Conservation (phyloP, 2,797 vertebrate genomes). For the Acropternis orthonyx region DNA sequence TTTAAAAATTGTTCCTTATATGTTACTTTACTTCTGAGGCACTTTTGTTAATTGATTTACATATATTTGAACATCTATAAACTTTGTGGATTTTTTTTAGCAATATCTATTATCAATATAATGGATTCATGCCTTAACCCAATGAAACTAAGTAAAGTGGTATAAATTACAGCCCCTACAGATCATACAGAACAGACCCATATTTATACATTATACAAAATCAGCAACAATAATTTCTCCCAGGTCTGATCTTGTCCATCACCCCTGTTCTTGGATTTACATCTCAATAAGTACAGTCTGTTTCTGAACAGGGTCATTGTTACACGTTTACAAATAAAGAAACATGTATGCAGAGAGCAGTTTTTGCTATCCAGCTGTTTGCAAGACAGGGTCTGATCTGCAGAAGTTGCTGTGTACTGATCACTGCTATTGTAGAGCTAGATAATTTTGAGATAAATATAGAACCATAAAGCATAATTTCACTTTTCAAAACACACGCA, state of each 20-base stretch:
- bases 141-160: neutral
- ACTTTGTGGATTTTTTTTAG: neutral
- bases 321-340: neutral
- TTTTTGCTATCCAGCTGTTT: neutral
- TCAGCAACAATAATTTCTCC: neutral
- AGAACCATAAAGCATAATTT: neutral
- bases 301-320: neutral
- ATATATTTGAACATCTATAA: neutral
- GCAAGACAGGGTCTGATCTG: neutral
- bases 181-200: neutral
- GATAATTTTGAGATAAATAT: neutral
- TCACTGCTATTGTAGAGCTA: neutral
- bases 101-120: neutral
- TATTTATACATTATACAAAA: neutral
- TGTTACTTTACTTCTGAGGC: neutral
- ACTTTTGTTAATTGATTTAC: neutral
- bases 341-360: neutral
- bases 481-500: neutral
- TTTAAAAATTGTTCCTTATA: neutral
- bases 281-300: neutral
- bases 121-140: neutral
- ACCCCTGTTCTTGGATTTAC: neutral
- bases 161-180: neutral
- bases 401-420: neutral
- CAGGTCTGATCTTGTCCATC: neutral